Conservation (phyloP, 2,888 invertebrate genomes). For the Eilema griseolum region DNA sequence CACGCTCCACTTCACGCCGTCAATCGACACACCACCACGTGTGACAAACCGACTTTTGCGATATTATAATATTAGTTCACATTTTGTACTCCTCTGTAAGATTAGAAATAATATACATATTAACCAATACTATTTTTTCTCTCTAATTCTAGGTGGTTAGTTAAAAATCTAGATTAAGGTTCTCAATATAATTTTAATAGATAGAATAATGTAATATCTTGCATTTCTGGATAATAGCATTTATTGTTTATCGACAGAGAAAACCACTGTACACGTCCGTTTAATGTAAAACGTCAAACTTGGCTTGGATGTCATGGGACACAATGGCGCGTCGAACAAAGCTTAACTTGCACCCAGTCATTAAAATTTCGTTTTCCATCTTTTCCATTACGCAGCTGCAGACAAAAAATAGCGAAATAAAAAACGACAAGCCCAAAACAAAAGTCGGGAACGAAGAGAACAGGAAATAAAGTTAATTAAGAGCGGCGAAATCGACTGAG, state of each 20-base stretch:
- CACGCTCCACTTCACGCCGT: constrained; percentile 43
- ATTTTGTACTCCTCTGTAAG: constrained; percentile 22
- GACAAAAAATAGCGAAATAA: constrained; percentile 85
- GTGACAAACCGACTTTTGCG: constrained; percentile 32
- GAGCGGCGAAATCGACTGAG: constrained; percentile 87
- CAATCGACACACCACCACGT: constrained; percentile 26
- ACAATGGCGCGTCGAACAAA: constrained; percentile 81
- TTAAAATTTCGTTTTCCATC: constrained; percentile 86
- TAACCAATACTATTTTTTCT: background rate
- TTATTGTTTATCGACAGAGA: constrained; percentile 65
- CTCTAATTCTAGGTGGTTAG: background rate
- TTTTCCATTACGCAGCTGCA: constrained; percentile 85
- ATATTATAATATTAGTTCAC: constrained; percentile 24
- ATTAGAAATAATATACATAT: too few species aligned
- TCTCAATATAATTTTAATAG: background rate
- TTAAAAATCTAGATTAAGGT: background rate
- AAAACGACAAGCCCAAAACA: constrained; percentile 83
- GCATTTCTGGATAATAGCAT: background rate
- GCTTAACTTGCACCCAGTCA: constrained; percentile 83
- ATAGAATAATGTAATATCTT: background rate
- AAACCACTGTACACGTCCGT: constrained; percentile 70
- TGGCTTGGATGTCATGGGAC: constrained; percentile 65
- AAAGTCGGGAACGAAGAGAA: constrained; percentile 84
- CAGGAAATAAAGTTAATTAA: constrained; percentile 88
- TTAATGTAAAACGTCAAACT: constrained; percentile 76